These are phyloP conservation scores for Platorchestia sp. DNA, from an alignment of 1,140 invertebrate genomes.

Conservation along the genomic window DNA sequence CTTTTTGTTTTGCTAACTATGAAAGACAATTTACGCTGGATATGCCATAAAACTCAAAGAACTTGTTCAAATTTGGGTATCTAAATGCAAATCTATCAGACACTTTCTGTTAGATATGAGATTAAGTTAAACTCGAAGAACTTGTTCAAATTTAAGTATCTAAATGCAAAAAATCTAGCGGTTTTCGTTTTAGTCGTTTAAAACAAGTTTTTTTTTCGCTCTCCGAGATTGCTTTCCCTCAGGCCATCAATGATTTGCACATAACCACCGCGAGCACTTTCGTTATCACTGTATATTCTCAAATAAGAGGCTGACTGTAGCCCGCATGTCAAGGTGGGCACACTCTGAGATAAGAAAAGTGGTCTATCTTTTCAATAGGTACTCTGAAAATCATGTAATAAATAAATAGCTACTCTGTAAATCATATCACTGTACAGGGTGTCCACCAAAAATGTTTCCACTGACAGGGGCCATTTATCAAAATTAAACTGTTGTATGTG, in stretches of 20 bases:
- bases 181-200: not conserved
- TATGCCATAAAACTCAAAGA: not conserved
- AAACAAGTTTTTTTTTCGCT: not conserved
- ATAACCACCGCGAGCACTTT: not conserved
- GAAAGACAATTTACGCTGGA: no score
- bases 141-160: not conserved
- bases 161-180: not conserved
- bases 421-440: no score
- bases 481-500: no score
- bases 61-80: not conserved
- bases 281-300: not conserved
- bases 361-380: not conserved
- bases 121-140: not conserved
- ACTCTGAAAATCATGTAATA: not conserved
- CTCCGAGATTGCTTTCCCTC: not conserved
- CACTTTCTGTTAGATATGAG: no score
- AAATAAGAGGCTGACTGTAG: not conserved
- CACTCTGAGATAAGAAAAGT: not conserved
- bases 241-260: not conserved
- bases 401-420: not conserved
- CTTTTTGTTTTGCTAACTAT: not conserved
- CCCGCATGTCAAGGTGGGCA: not conserved
- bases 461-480: no score
- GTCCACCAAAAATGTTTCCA: no score
- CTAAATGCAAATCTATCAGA: not conserved